Percentiles rank a stretch among this genome's conserved stretches.
Evolutionary conservation across 2,113 vertebrate species (phyloP).

Genomic region (Callionymus lyra): DNA sequence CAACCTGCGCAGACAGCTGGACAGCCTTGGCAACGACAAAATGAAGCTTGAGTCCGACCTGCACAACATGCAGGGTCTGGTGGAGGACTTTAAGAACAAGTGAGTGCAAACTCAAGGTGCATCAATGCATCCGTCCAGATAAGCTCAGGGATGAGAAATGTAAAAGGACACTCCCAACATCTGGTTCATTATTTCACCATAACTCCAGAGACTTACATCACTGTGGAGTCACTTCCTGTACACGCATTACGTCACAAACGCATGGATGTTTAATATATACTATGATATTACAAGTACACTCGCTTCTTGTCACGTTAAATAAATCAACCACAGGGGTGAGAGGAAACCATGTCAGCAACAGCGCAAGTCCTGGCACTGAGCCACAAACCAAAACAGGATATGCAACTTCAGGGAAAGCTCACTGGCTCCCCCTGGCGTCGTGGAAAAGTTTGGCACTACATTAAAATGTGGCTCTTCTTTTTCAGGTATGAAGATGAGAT

Average conservation of each 20-base stretch:
- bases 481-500: constrained; percentile 75
- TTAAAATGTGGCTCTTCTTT: background rate
- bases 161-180: constrained; percentile 39
- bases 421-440: constrained; percentile 55
- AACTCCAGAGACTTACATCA: constrained; percentile 36
- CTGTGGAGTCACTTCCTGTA: constrained; percentile 23
- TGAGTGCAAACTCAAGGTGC: constrained; percentile 48
- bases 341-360: constrained; percentile 6
- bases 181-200: constrained; percentile 27
- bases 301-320: constrained; percentile 1
- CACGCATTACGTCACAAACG: constrained; percentile 14
- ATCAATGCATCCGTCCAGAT: too few species aligned
- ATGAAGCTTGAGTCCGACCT: constrained; percentile 85
- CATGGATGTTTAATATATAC: too few species aligned
- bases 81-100: constrained; percentile 96
- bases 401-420: constrained; percentile 15
- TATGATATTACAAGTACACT: background rate
- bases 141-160: too few species aligned
- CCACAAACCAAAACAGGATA: too few species aligned
- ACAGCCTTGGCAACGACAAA: constrained; percentile 75
- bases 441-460: background rate
- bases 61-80: constrained; percentile 83
- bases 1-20: constrained; percentile 80
- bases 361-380: too few species aligned
- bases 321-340: background rate